phyloP scores from a whole-genome alignment of 1,140 invertebrate genomes.

The Drosophila baimaii region DNA sequence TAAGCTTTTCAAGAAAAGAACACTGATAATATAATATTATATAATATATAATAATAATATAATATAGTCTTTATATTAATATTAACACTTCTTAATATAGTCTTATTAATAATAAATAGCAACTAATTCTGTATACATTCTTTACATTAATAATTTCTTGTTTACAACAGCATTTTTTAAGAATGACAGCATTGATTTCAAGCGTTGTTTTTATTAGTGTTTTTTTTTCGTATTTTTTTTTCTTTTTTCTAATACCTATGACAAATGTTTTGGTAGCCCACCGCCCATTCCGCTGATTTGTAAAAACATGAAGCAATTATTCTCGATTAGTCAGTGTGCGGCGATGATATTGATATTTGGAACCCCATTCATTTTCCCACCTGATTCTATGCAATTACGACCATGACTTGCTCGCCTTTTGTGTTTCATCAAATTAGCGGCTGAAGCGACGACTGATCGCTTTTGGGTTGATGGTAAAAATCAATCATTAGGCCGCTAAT shows the following conservation, averaged over 20 bases:
- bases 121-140: not conserved
- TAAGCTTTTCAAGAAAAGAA: too few species aligned
- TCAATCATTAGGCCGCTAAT: slow-evolving; percentile 74
- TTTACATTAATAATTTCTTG: not conserved
- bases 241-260: slow-evolving; percentile 61
- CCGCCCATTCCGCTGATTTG: slow-evolving; percentile 1
- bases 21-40: too few species aligned
- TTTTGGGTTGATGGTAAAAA: slow-evolving; percentile 27
- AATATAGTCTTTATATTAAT: too few species aligned
- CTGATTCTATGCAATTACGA: slow-evolving; percentile 71
- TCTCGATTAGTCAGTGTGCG: slow-evolving; percentile 73
- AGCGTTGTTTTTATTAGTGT: slow-evolving; percentile 17
- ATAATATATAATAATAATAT: too few species aligned
- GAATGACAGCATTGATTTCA: slow-evolving; percentile 5
- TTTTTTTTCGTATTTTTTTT: not conserved
- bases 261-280: slow-evolving; percentile 49
- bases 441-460: slow-evolving; percentile 30
- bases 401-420: slow-evolving; percentile 61
- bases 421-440: slow-evolving; percentile 56
- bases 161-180: not conserved
- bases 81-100: accelerated
- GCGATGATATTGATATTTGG: slow-evolving; percentile 60
- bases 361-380: slow-evolving; percentile 14
- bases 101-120: not conserved
- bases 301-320: slow-evolving; percentile 67